Percentiles rank a stretch among this genome's conserved stretches.
phyloP scores from a whole-genome alignment of 2,888 invertebrate genomes.

The Hedychridium roseum region DNA sequence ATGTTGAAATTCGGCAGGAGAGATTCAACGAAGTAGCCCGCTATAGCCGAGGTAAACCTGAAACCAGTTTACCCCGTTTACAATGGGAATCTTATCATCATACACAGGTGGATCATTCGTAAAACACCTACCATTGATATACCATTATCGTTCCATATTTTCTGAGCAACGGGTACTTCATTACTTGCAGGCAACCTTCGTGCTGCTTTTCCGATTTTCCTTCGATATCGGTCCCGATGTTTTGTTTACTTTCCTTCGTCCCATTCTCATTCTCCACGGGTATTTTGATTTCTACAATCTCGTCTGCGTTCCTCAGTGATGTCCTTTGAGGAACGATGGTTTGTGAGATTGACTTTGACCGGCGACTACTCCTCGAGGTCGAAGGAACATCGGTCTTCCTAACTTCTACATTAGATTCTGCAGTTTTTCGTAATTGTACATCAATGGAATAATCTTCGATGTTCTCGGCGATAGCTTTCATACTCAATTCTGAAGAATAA shows the following conservation, averaged over 20 bases:
- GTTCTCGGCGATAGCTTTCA: constrained; percentile 31
- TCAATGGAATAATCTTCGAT: constrained; percentile 31
- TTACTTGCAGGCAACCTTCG: constrained; percentile 15
- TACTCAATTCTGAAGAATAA: constrained; percentile 36
- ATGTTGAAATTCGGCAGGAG: constrained; percentile 61
- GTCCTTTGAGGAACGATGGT: constrained; percentile 13
- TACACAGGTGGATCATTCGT: too few relatives aligned
- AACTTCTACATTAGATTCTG: constrained; percentile 19
- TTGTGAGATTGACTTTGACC: constrained; percentile 23
- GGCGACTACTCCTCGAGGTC: constrained; percentile 22
- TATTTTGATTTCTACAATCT: constrained; percentile 19
- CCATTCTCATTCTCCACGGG: constrained; percentile 20
- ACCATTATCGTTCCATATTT: constrained; percentile 36
- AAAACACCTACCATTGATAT: constrained; percentile 43
- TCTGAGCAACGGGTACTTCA: constrained; percentile 26
- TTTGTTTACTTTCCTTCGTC: constrained; percentile 16
- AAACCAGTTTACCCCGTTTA: too few relatives aligned
- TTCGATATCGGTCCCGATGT: constrained; percentile 10
- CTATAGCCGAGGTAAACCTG: constrained; percentile 65
- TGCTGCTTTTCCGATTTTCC: constrained; percentile 12
- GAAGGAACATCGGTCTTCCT: constrained; percentile 23
- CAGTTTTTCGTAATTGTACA: constrained; percentile 9
- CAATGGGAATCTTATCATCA: too few relatives aligned
- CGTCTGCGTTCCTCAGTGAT: constrained; percentile 20
- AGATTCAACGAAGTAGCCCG: constrained; percentile 63